Evolutionary conservation across 2,797 vertebrate genomes (phyloP).

Genomic region (Rhadinocentrus ornatus): DNA sequence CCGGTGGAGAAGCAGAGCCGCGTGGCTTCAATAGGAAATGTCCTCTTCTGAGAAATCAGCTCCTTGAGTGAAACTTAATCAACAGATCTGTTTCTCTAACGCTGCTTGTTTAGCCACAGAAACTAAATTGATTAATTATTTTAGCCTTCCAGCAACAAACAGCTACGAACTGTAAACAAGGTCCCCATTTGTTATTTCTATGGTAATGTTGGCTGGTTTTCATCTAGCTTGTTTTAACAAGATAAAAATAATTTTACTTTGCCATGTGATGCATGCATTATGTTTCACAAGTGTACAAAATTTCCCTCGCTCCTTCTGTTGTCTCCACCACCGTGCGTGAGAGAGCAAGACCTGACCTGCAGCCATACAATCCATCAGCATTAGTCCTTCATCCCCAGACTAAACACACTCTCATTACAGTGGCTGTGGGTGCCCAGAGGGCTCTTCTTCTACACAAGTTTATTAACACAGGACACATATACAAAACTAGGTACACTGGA

Average conservation of each 20-base stretch:
- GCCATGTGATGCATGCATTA: constrained; percentile 13
- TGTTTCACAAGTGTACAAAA: constrained; percentile 38
- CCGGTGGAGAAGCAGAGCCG: constrained; percentile 43
- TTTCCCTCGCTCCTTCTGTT: constrained; percentile 30
- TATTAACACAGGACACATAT: constrained; percentile 81
- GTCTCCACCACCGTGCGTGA: constrained; percentile 39
- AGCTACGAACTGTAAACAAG: constrained; percentile 19
- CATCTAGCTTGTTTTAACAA: constrained; percentile 11
- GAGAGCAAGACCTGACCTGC: constrained; percentile 80
- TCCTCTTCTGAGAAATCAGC: constrained; percentile 55
- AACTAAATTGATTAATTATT: constrained; percentile 29
- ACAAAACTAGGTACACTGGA: constrained; percentile 65
- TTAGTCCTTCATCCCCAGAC: constrained; percentile 84
- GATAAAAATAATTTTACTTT: constrained; percentile 25
- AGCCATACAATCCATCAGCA: constrained; percentile 85
- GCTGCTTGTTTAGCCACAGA: constrained; percentile 21
- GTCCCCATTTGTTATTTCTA: constrained; percentile 11
- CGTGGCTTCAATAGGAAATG: constrained; percentile 46
- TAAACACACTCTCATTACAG: constrained; percentile 88
- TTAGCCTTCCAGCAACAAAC: constrained; percentile 6
- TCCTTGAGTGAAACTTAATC: constrained; percentile 35
- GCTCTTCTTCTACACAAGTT: constrained; percentile 78
- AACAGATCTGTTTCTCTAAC: constrained; percentile 41
- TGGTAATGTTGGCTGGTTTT: constrained; percentile 16
- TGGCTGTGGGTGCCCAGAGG: constrained; percentile 71